These are phyloP conservation scores for Novumbra hubbsi DNA, from an alignment of 2,797 vertebrate genomes.

Conservation along the genomic window DNA sequence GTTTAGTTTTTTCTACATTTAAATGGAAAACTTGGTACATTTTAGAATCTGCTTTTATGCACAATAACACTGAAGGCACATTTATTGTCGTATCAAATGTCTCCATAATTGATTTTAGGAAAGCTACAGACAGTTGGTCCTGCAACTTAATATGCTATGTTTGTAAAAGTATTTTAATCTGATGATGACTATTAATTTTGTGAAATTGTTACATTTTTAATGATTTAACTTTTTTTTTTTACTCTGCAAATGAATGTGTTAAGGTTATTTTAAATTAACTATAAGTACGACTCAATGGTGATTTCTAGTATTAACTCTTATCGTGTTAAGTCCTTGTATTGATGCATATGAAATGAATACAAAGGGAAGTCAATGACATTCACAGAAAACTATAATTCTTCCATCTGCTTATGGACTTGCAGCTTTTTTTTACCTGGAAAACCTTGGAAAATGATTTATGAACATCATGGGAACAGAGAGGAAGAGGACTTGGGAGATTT, in stretches of 20 bases:
- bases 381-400: not conserved
- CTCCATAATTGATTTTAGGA: too few relatives aligned
- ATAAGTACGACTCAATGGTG: not conserved
- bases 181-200: not conserved
- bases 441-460: not conserved
- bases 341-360: not conserved
- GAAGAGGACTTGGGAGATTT: not conserved
- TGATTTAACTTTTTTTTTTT: too few relatives aligned
- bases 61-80: too few relatives aligned
- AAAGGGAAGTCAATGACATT: not conserved
- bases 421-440: not conserved
- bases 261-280: not conserved
- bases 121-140: too few relatives aligned
- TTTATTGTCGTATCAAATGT: too few relatives aligned
- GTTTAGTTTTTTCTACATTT: too few relatives aligned
- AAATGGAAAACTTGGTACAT: too few relatives aligned
- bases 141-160: too few relatives aligned
- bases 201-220: too few relatives aligned
- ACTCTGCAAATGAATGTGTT: not conserved
- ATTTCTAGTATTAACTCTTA: not conserved
- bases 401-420: conserved; percentile 3
- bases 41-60: too few relatives aligned
- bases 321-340: not conserved
- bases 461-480: not conserved
- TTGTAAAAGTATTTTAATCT: too few relatives aligned